Percentiles rank a stretch among this genome's conserved stretches.
Conservation (phyloP, 2,797 vertebrate species). For the Calcarius lapponicus region DNA sequence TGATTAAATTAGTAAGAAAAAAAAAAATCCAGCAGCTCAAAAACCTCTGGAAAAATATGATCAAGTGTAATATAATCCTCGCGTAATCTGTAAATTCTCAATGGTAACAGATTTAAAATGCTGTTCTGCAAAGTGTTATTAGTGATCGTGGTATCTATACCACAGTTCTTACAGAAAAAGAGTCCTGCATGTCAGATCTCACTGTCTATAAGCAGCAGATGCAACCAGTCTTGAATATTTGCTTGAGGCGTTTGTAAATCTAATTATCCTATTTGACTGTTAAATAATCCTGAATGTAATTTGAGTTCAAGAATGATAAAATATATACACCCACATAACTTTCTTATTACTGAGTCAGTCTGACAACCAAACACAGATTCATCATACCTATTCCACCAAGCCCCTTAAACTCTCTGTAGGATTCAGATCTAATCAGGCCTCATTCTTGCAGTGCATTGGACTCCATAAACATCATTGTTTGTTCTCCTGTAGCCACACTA, state of each 20-base stretch:
- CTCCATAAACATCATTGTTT: neutral
- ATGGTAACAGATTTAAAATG: neutral
- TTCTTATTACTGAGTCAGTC: neutral
- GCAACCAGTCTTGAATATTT: neutral
- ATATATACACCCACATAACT: neutral
- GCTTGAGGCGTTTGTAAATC: neutral
- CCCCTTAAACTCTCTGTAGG: neutral
- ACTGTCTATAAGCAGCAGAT: neutral
- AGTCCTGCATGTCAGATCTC: neutral
- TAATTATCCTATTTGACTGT: neutral
- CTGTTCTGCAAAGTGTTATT: neutral
- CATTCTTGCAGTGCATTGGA: neutral
- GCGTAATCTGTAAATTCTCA: neutral
- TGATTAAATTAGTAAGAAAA: neutral
- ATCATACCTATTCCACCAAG: neutral
- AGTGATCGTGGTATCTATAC: neutral
- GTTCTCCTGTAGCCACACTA: neutral
- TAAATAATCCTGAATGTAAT: constrained; percentile 3
- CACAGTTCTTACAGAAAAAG: neutral
- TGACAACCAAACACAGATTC: neutral
- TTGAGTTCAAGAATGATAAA: neutral
- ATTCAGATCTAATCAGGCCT: neutral
- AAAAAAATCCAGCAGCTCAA: neutral
- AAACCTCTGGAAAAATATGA: neutral
- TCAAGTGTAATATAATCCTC: neutral